Evolutionary conservation across 2,797 vertebrate genomes (phyloP).

Genomic region (Fratercula arctica): DNA sequence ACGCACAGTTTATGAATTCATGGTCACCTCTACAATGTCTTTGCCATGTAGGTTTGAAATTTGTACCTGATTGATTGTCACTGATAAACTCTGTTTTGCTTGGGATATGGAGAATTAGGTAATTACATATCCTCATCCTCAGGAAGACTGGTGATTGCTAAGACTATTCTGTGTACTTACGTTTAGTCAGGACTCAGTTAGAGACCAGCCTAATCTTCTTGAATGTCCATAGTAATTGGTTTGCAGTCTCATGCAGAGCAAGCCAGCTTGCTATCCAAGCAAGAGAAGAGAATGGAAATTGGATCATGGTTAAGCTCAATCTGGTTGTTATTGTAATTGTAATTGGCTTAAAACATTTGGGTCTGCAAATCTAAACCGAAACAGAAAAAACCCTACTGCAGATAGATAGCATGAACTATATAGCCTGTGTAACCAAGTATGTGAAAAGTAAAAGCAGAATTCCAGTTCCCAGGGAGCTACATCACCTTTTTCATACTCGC

Average conservation of each 20-base stretch:
- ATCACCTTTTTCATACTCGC: not conserved
- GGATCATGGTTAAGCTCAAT: accelerated
- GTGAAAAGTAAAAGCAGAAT: not conserved
- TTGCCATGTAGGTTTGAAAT: not conserved
- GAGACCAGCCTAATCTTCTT: not conserved
- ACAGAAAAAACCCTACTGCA: not conserved
- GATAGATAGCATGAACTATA: not conserved
- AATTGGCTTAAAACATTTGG: not conserved
- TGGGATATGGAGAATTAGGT: not conserved
- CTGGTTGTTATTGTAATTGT: not conserved
- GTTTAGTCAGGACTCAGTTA: not conserved
- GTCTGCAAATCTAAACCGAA: not conserved
- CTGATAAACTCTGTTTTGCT: not conserved
- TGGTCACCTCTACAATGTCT: not conserved
- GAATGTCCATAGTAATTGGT: not conserved
- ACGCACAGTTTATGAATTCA: not conserved
- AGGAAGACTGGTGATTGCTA: not conserved
- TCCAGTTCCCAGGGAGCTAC: not conserved
- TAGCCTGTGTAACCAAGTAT: not conserved
- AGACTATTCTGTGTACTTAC: not conserved
- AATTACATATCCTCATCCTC: not conserved
- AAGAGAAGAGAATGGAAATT: not conserved
- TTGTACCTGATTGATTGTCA: not conserved
- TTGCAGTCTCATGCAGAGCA: not conserved
- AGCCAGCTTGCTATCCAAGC: not conserved